Evolutionary conservation across 2,797 vertebrate species (phyloP).

Genomic region (Tragelaphus oryx): DNA sequence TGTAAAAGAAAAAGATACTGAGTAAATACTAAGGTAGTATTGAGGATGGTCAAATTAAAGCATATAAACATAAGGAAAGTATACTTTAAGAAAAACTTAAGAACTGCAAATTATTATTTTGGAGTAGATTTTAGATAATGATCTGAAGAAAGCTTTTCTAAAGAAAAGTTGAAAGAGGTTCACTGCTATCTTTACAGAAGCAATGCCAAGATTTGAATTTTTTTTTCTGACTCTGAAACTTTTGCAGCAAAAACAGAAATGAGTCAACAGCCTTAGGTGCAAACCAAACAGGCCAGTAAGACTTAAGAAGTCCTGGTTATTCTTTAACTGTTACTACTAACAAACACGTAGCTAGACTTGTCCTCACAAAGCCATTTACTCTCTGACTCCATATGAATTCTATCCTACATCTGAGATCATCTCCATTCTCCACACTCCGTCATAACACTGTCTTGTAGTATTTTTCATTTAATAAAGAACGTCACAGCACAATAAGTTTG

Average conservation of each 20-base stretch:
- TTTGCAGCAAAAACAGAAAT: not conserved
- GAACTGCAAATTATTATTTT: not conserved
- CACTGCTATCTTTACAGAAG: not conserved
- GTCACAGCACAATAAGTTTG: not conserved
- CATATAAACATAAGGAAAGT: not conserved
- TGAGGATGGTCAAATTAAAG: not conserved
- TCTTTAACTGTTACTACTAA: not conserved
- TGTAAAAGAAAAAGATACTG: not conserved
- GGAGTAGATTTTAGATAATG: not conserved
- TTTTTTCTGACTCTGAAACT: not conserved
- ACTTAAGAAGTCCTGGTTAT: not conserved
- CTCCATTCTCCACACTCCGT: not conserved
- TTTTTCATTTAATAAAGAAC: not conserved
- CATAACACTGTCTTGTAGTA: not conserved
- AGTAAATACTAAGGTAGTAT: not conserved
- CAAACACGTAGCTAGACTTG: not conserved
- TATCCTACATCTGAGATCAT: not conserved
- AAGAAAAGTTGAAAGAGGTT: not conserved
- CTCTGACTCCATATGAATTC: not conserved
- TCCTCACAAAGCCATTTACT: not conserved
- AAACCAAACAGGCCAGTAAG: not conserved
- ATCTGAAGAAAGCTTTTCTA: not conserved
- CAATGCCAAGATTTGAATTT: not conserved
- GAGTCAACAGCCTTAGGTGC: not conserved
- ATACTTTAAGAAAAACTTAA: not conserved